Base-by-base conservation (phyloP, 2,113 vertebrate species). In the Heloderma charlesbogerti region DNA sequence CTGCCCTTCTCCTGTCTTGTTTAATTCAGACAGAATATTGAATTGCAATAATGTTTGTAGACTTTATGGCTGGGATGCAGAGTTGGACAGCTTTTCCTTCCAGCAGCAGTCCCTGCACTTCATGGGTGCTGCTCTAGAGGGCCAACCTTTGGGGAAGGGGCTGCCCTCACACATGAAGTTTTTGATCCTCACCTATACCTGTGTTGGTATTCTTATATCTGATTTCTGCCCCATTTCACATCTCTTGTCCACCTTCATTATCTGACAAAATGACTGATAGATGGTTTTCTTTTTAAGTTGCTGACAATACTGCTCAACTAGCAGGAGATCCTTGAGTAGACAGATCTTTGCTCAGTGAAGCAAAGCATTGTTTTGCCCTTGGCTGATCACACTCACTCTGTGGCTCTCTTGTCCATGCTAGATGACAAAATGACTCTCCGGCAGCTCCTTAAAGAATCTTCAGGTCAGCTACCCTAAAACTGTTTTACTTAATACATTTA, bases 401-500 rank as follows among this genome's bases (percentile, higher is more conserved):
- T 88, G 81, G 81, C 12, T 71, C 37, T 79, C 34, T 48, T 48
- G 6, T 15, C 77, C 37, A 3, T 87, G 83, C 37, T 81, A 86
- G 51, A 78, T 0, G 2, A 72, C 1, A 6, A 92, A 86, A 57
- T 6, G 0, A 85, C 71, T 69, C 69, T 90, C 78, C n/a, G 67
- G 40, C 69, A 57, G 67, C 45, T 91, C 88, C 89, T 89, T 75
- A 80, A 91, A 93, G 40, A 88, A 83, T 57, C 37, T 85, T 92
- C 22, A 92, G 94, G 86, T 1, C 83, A 43, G 12, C 69, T 87
- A 67, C 74, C 83, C 82, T 88, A 77, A 94, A 95, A 91, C 84
- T 60, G 31, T 82, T 89, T 87, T 82, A n/a, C 84, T 94, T 92
- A 92, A 66, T 88, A 78, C 66, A 1, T n/a, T 85, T 86, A 86